Evolutionary conservation across 2,888 invertebrate species (phyloP), one percentile per base, ranked within the genome.

Genomic region (Coleophora flavipennella): DNA sequence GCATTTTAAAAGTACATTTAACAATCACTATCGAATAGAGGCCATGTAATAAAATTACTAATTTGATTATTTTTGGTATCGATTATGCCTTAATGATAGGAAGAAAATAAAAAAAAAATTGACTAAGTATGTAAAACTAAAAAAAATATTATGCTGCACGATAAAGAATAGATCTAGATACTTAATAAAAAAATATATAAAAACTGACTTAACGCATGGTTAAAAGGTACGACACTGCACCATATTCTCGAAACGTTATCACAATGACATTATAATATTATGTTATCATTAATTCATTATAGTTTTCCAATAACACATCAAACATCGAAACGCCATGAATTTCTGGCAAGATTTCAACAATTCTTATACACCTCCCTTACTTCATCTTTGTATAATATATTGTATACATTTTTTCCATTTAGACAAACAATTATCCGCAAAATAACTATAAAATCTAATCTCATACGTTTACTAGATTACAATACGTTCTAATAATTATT

Each of bases 371-470:
- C 54, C 44, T 64, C 57, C 55, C 55, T 59, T 51, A 56, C 56
- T 50, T 55, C 57, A 62, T 61, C 60, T 49, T 54, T 58, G 57
- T 64, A 63, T 64, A 64, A 63, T 75, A 77, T 53, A 68, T 63
- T 70, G 73, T 75, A 77, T 74, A 78, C 71, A 62, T 72, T 53
- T 67, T n/a, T 67, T 63, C 62, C 63, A 65, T 70, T 68, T 61
- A 63, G 66, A 70, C 69, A 72, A 73, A 75, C 68, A 63, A 63
- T 66, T 70, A 75, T 61, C 64, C 67, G 69, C 72, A 72, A 67
- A 67, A 67, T 71, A 71, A 66, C 72, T 78, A 75, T 78, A 73
- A 68, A 76, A 73, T 77, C 75, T 80, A 80, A 76, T 72, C 64
- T 77, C 75, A 65, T 49, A 66, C 64, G 61, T 67, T 56, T 59